Conservation (phyloP, 2,888 invertebrate species). For the Ditylenchus weischeri region DNA sequence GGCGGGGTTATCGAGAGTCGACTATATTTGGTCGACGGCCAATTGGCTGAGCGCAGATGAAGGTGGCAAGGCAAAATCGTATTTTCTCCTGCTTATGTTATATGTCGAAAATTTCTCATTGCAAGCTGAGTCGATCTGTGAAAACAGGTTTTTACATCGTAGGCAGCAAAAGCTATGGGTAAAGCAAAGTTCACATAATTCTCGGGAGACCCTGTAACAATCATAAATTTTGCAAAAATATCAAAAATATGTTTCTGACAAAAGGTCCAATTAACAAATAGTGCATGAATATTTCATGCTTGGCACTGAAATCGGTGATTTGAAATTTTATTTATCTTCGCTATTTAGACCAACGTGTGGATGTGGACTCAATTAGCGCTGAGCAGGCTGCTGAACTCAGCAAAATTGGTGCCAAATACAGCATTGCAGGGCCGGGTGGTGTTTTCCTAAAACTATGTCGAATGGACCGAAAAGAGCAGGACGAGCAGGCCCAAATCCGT, state of each 20-base stretch:
- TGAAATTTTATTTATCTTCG: not conserved
- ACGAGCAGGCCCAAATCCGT: slow-evolving; percentile 45
- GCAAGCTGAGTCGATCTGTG: too few species aligned
- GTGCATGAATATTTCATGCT: not conserved
- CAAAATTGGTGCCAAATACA: slow-evolving; percentile 47
- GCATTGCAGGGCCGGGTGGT: slow-evolving; percentile 23
- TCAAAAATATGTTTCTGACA: not conserved
- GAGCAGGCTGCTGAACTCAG: slow-evolving; percentile 41
- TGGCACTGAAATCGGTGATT: not conserved
- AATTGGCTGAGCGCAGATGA: too few species aligned
- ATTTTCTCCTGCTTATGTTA: too few species aligned
- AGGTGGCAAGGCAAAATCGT: too few species aligned
- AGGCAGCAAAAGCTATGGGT: too few species aligned
- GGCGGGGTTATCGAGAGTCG: too few species aligned
- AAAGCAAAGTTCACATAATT: not conserved
- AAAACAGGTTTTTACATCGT: too few species aligned
- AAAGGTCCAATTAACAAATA: too few species aligned
- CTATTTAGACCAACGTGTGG: slow-evolving; percentile 27
- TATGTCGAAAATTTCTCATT: too few species aligned
- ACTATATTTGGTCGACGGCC: too few species aligned
- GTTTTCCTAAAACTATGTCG: slow-evolving; percentile 35
- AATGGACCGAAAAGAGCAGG: slow-evolving; percentile 48
- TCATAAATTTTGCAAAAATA: not conserved
- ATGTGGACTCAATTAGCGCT: slow-evolving; percentile 36
- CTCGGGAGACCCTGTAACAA: not conserved